Evolutionary conservation across 2,888 invertebrate species (phyloP).

Genomic region (Thelaira solivaga): DNA sequence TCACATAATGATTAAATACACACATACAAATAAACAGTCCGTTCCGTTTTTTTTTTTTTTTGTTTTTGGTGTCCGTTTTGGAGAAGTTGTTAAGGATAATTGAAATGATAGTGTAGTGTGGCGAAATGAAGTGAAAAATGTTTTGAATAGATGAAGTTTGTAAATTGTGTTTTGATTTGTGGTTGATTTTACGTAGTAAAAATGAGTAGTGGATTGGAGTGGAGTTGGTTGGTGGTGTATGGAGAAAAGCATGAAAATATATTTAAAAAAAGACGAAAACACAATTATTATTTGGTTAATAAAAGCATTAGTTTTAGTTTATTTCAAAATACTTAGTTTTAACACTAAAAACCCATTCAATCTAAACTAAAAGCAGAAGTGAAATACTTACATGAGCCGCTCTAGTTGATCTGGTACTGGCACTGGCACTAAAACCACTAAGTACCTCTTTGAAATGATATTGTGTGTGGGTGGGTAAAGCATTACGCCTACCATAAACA

Average conservation of each 20-base stretch:
- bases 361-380: not conserved
- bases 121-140: constrained; percentile 35
- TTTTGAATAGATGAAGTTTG: constrained; percentile 15
- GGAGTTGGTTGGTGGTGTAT: constrained; percentile 21
- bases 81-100: constrained; percentile 16
- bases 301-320: constrained; percentile 45
- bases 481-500: constrained; percentile 95
- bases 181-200: too few relatives aligned
- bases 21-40: constrained; percentile 16
- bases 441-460: constrained; percentile 97
- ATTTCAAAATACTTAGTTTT: not conserved
- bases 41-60: too few relatives aligned
- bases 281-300: constrained; percentile 60
- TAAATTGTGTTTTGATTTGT: too few relatives aligned
- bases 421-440: constrained; percentile 92
- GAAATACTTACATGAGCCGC: constrained; percentile 88
- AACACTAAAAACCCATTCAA: constrained; percentile 17
- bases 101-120: constrained; percentile 52
- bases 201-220: constrained; percentile 21
- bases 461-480: constrained; percentile 96
- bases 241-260: constrained; percentile 64
- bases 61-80: constrained; percentile 1
- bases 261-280: constrained; percentile 61
- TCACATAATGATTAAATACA: not conserved
- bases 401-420: constrained; percentile 88